phyloP scores from a whole-genome alignment of 2,888 invertebrate species.

The Drosophila setosimentum region DNA sequence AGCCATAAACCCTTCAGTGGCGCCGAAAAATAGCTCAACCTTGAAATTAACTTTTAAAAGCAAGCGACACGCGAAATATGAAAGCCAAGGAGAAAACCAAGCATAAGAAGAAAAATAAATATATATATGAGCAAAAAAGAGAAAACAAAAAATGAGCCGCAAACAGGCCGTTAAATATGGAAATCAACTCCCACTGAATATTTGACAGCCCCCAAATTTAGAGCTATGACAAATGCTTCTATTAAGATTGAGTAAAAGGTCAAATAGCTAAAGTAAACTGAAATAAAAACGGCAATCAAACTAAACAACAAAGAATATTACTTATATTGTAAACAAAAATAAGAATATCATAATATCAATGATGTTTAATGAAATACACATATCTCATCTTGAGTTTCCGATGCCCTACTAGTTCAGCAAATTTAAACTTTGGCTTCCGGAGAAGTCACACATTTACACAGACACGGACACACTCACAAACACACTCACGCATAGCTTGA shows the following conservation, averaged over 20 bases:
- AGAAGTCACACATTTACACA: slow-evolving; percentile 3
- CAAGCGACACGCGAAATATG: slow-evolving; percentile 55
- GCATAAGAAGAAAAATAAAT: slow-evolving; percentile 8
- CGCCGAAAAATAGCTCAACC: slow-evolving; percentile 70
- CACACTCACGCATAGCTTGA: slow-evolving; percentile 7
- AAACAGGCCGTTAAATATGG: slow-evolving; percentile 65
- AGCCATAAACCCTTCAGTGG: slow-evolving; percentile 64
- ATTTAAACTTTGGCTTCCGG: slow-evolving; percentile 41
- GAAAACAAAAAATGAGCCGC: slow-evolving; percentile 43
- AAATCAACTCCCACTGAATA: slow-evolving; percentile 29
- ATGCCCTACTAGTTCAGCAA: slow-evolving; percentile 39
- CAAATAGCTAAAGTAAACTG: background rate
- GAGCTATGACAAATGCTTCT: slow-evolving; percentile 3
- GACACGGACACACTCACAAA: slow-evolving; percentile 1
- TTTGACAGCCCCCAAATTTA: slow-evolving; percentile 2
- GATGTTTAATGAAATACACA: background rate
- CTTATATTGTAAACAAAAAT: background rate
- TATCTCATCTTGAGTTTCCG: slow-evolving; percentile 3
- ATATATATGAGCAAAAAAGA: slow-evolving; percentile 4
- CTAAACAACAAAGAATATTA: background rate
- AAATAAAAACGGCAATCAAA: background rate
- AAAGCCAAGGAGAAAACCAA: slow-evolving; percentile 26
- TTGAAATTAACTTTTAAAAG: slow-evolving; percentile 79
- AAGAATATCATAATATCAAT: background rate
- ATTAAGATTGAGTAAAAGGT: background rate